Evolutionary conservation across 1,140 invertebrate species (phyloP), one percentile per base, ranked within the genome.

Genomic region (Drosophila punjabiensis): DNA sequence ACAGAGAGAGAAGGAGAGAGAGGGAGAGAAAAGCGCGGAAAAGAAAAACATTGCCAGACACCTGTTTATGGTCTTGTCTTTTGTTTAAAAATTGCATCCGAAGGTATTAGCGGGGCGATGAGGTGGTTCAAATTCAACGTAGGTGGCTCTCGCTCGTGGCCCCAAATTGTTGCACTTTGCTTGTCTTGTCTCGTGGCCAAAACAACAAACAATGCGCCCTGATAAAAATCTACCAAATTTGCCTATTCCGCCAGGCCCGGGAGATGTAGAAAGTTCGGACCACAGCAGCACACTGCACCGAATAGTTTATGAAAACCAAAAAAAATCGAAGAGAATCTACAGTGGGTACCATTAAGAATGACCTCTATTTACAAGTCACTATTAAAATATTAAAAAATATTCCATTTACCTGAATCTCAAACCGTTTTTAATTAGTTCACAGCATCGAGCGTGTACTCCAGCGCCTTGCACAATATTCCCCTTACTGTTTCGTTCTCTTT

Each of bases 211-310:
- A 83, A 87, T 88, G 77, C 67, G 55, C 53, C 50, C 39, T 68
- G 82, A 86, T 86, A 52, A 78, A 76, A 89, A 88, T 88, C 84
- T 79, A 62, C 62, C 55, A 89, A 89, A 88, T 89, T 88, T 85
- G 68, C 77, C 81, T 73, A 89, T 84, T 84, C 69, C 60, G 58
- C 58, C 64, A 47, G 61, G 16, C 58, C 55, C 35, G 33, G 14
- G 43, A 28, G 43, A 65, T 52, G 58, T 89, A 88, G 84, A 88
- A 89, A 88, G 84, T 87, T 80, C 18, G 18, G 35, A 28, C 28
- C 47, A 18, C 43, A 47, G 20, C n/a, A 24, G 14, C 18, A 70
- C 70, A 66, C 65, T 77, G 64, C 47, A 55, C 58, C 58, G 48
- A 75, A 69, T 73, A 83, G 70, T 79, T 79, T 39, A 70, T 76